Base-by-base conservation (phyloP, 2,113 vertebrate genomes). In the Sinocyclocheilus grahami region DNA sequence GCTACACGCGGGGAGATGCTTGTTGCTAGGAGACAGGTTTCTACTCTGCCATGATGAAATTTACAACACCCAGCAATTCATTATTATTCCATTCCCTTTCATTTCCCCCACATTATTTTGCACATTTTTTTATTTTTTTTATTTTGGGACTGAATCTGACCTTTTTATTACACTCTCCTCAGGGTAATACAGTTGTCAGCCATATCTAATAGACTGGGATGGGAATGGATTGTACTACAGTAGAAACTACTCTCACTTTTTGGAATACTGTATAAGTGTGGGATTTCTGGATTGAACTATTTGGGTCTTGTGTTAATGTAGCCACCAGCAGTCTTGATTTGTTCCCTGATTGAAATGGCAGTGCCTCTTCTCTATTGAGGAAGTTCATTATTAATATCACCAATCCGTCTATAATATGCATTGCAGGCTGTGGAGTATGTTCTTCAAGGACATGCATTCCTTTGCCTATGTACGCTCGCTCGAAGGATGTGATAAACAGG, bases 21-120 rank as follows among this genome's bases (percentile, higher is more conserved):
- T 74, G 92, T 92, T 93, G 92, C 93, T 91, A 93, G 86, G 92
- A 91, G 83, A 93, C 87, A 75, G 58, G 46, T 22, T 80, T 51
- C 58, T 81, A n/a, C 58, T 67, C 55, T 39, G 75, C 78, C 2
- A 42, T 27, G 42, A 82, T 87, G 63, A 91, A 86, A 82, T 82
- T 46, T 65, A 77, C 72, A 77, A 86, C 53, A 74, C 20, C 22
- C 24, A 48, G 74, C 82, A 69, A 89, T 82, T 88, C 83, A 65
- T 87, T 87, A 79, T 78, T 55, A 77, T 87, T 87, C 63, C 75
- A 72, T 76, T 92, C 42, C 75, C 85, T 74, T 90, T 89, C 79
- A 90, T 87, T 91, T 86, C 79, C 75, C 39, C 69, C 58, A 77
- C 87, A 90, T 81, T 87, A 80, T 78, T 78, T 75, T 90, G 77